These are phyloP conservation scores for Acleris literana DNA, from an alignment of 2,888 invertebrate genomes.

Conservation along the genomic window DNA sequence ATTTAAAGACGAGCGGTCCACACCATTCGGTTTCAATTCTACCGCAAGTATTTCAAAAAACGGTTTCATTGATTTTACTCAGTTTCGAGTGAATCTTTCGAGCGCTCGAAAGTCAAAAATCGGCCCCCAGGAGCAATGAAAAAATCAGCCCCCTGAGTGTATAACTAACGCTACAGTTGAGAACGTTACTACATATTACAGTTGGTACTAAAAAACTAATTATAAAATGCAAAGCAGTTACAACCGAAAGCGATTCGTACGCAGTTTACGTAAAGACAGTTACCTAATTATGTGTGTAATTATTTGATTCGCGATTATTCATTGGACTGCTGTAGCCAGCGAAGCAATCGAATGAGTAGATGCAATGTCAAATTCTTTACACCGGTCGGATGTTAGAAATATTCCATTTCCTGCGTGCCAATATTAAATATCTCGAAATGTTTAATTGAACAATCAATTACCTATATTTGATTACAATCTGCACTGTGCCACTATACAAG, in stretches of 20 bases:
- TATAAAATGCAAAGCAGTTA: constrained; percentile 25
- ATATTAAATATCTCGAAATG: background rate
- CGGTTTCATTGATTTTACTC: too few relatives aligned
- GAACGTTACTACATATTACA: background rate
- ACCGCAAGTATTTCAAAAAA: too few relatives aligned
- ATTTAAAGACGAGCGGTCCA: too few relatives aligned
- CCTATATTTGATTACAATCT: too few relatives aligned
- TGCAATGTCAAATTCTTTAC: constrained; percentile 25
- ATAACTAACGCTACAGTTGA: too few relatives aligned
- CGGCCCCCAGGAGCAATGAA: too few relatives aligned
- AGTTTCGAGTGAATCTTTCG: too few relatives aligned
- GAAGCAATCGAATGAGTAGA: constrained; percentile 19
- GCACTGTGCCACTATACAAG: too few relatives aligned
- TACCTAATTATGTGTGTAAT: constrained; percentile 31
- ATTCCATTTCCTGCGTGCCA: background rate
- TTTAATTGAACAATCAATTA: too few relatives aligned
- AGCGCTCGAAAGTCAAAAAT: too few relatives aligned
- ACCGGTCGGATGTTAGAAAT: background rate
- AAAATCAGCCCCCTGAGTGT: too few relatives aligned
- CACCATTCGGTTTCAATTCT: too few relatives aligned
- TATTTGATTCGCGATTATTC: constrained; percentile 23
- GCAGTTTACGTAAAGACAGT: constrained; percentile 28
- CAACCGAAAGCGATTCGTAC: constrained; percentile 15
- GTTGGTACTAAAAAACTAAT: constrained; percentile 7
- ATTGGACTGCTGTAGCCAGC: constrained; percentile 1